Evolutionary conservation across 2,797 vertebrate genomes (phyloP), one percentile per base, ranked within the genome.

Genomic region (Avahi laniger): DNA sequence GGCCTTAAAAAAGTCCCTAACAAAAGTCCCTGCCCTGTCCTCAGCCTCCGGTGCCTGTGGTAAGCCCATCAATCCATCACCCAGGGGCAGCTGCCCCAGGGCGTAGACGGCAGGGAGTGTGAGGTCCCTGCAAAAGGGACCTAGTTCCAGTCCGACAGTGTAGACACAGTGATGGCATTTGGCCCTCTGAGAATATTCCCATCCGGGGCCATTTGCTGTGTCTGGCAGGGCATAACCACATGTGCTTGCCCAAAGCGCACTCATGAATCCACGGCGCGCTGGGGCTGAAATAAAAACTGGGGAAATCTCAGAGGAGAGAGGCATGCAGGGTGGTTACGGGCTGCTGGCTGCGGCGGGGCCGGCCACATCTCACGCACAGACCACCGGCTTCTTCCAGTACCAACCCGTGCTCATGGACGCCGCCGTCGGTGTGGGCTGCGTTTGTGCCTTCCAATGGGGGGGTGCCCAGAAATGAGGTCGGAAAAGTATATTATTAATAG

Each of bases 131-230:
- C 20, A 18, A 20, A 70, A 26, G 2, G 20, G n/a, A 70, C 12
- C 67, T 70, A 24, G 41, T 43, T 33, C 24, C 24, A 41, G 38
- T 11, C 11, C 6, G 22, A 11, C 5, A 26, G 41, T 2, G 20
- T 24, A 69, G 67, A 38, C 35, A 72, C 50, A 52, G 50, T 14
- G 41, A 38, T 24, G 1, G 24, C 24, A 28, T 14, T 28, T 15
- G 38, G 24, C 38, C 4, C 7, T 28, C 70, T 26, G 5, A 41
- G 10, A 7, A 26, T 26, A 24, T 43, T 43, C 22, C 24, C 70
- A 72, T 13, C 3, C 0, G 70, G 24, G 38, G 1, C 22, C n/a
- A 9, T 28, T 15, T 7, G 3, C 2, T 38, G 0, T 28, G 6
- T 72, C 38, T 13, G 38, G 13, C 26, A 11, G 67, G 38, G 38